phyloP scores from a whole-genome alignment of 2,113 vertebrate species.

The Amazona guildingii region DNA sequence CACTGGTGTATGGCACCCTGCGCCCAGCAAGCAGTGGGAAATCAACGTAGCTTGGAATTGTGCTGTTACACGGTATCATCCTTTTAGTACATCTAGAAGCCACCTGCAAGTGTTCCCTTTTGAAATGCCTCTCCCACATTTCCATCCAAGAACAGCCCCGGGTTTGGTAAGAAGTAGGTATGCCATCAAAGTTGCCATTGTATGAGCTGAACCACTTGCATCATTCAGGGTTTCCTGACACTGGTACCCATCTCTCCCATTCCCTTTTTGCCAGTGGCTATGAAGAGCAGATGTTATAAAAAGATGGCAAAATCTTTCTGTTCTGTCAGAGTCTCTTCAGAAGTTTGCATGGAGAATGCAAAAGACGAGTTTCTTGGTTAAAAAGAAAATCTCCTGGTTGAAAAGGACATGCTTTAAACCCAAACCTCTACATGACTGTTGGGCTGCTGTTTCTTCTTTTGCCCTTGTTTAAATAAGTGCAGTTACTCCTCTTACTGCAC shows the following conservation, averaged over 20 bases:
- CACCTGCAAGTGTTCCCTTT: neutral
- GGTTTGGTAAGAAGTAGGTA: neutral
- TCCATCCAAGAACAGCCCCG: neutral
- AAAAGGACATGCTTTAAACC: neutral
- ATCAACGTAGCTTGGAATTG: neutral
- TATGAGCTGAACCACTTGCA: neutral
- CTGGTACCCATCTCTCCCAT: neutral
- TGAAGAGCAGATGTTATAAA: neutral
- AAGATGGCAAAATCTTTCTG: neutral
- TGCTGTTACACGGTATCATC: neutral
- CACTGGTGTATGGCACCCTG: neutral
- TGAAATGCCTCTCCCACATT: neutral
- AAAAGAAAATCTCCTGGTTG: neutral
- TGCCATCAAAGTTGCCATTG: accelerated
- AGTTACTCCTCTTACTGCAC: neutral
- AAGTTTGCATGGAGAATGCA: neutral
- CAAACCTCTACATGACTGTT: neutral
- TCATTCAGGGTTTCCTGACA: neutral
- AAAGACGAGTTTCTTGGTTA: neutral
- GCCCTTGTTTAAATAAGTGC: neutral
- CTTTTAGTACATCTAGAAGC: neutral
- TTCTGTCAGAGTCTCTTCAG: neutral
- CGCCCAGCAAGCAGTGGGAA: neutral
- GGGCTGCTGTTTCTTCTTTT: neutral
- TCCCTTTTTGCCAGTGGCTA: neutral